Base-by-base conservation (phyloP, 1,140 invertebrate species). In the Ceratina australensis region DNA sequence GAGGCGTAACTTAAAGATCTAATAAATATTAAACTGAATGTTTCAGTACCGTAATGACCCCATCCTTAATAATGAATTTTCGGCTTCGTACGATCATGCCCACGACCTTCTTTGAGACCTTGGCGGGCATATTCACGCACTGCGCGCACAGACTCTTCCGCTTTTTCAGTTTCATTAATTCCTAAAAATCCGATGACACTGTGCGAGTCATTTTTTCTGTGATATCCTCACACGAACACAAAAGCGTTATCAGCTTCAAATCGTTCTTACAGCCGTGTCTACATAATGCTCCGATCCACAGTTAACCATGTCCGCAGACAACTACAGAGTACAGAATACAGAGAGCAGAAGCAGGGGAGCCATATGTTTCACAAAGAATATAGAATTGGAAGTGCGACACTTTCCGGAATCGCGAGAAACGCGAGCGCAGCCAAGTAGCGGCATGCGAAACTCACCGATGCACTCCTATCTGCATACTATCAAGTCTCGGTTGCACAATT, bases 81-180 rank as follows among this genome's bases (percentile, higher is more conserved):
- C 95, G 93, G 89, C 94, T 95, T 87, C 95, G 93, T 89, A 95
- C 95, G 84, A 96, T 95, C 93, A 96, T 95, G 80, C 95, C 94
- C 81, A 93, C 93, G 84, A 94, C 93, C 89, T 94, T 94, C 86
- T 94, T 94, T 18, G 93, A 93, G 85, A 93, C 92, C 90, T 93
- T 94, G 83, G 93, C 92, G 86, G 93, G 93, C 93, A 94, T 94
- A 91, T 91, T 93, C 87, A 92, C 87, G 91, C 91, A 92, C 89
- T 92, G 91, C 85, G 91, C 90, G 90, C 91, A 92, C 82, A 91
- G 84, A 85, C 84, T 92, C 86, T 92, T 92, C 83, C 92, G 91
- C 86, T 92, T 92, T 83, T 92, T 92, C 66, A 92, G 87, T 92
- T 92, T 92, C 92, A 92, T 92, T 86, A 91, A 92, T 89, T 76